A percentile compares a stretch with the other conserved stretches of the same genome.
Evolutionary conservation across 2,888 invertebrate genomes (phyloP).

Genomic region (Apamea epomidion): DNA sequence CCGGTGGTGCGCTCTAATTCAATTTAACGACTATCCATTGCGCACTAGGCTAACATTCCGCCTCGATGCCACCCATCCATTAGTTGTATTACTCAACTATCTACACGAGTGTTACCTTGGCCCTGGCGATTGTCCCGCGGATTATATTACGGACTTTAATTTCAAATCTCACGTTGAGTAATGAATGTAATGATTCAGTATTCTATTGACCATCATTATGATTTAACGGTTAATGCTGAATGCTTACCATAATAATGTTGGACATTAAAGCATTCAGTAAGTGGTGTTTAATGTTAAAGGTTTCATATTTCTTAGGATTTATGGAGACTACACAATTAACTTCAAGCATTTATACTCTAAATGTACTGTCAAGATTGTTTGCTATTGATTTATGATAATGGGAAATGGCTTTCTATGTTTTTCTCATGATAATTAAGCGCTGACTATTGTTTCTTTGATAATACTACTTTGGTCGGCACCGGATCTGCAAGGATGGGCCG

Average conservation of each 20-base stretch:
- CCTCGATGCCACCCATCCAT: constrained; percentile 75
- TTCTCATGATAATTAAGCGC: constrained; percentile 54
- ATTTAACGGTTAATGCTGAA: constrained; percentile 73
- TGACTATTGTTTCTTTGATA: constrained; percentile 64
- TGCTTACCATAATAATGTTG: constrained; percentile 63
- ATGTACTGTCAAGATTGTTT: constrained; percentile 50
- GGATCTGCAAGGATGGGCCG: constrained; percentile 87
- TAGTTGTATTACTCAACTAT: constrained; percentile 75
- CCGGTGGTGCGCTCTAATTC: constrained; percentile 87
- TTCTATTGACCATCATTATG: constrained; percentile 72
- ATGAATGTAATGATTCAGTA: constrained; percentile 68
- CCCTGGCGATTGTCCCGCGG: constrained; percentile 57
- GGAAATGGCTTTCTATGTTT: constrained; percentile 54
- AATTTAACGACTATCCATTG: constrained; percentile 87
- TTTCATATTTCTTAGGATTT: constrained; percentile 71
- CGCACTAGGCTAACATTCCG: constrained; percentile 78
- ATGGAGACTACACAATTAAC: constrained; percentile 59
- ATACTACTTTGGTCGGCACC: constrained; percentile 73
- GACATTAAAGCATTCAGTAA: constrained; percentile 71
- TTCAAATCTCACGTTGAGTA: constrained; percentile 72
- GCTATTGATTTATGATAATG: constrained; percentile 63
- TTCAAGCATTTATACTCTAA: constrained; percentile 48
- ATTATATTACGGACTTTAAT: constrained; percentile 74
- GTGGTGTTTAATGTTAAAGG: constrained; percentile 72
- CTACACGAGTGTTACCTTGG: constrained; percentile 73